These are phyloP conservation scores for Sebastes itinus DNA, from an alignment of 2,797 vertebrate genomes.

Conservation along the genomic window DNA sequence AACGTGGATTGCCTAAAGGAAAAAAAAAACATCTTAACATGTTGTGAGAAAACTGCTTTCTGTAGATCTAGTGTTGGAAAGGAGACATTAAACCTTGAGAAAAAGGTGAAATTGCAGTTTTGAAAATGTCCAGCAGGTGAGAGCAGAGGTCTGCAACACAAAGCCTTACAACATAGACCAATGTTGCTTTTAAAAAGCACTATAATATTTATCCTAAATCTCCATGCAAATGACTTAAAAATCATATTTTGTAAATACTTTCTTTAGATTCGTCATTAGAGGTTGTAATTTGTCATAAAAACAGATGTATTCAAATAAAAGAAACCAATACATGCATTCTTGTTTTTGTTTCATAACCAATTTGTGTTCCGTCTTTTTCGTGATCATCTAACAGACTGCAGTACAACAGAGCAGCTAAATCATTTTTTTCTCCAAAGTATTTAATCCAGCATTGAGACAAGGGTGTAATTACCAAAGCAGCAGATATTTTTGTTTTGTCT, in stretches of 20 bases:
- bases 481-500: conserved; percentile 77
- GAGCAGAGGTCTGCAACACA: conserved; percentile 55
- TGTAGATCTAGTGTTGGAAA: not conserved
- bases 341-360: not conserved
- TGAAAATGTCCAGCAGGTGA: conserved; percentile 68
- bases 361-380: not conserved
- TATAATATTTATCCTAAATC: not conserved
- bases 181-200: not conserved
- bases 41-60: not conserved
- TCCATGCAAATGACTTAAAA: not conserved
- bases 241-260: not conserved
- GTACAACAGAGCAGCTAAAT: conserved; percentile 30
- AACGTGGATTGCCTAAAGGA: conserved; percentile 83
- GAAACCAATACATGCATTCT: not conserved
- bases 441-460: conserved; percentile 55
- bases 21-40: not conserved
- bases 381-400: not conserved
- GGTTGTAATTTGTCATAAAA: not conserved
- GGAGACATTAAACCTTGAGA: not conserved
- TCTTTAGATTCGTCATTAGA: fast-evolving
- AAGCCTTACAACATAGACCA: not conserved
- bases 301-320: not conserved
- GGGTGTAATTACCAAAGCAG: conserved; percentile 72
- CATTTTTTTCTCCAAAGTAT: conserved; percentile 40
- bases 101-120: conserved; percentile 36